Base-by-base conservation (phyloP, 2,113 vertebrate genomes). In the Microcebus ravelobensis region DNA sequence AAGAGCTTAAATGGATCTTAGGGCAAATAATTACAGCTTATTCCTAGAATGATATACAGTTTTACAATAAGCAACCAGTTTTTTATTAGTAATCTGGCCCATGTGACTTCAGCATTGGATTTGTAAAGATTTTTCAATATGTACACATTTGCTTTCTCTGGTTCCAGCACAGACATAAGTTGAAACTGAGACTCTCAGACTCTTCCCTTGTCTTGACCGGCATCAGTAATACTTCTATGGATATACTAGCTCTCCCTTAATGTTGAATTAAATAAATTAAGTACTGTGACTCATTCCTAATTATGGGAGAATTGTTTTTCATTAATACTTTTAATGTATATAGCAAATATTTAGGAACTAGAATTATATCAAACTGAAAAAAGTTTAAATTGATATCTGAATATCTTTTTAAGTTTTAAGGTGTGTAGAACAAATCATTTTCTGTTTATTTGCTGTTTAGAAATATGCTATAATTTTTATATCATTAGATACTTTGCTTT, bases 1-100 rank as follows among this genome's bases (percentile, higher is more conserved):
- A 88, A 84, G 20, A 71, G 70, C 57, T 79, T 39, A 21, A 39
- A 9, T 77, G 74, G 34, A 2, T 67, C 57, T 70, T 36, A 48
- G n/a, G 77, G 36, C 71, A 92, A 57, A 34, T 59, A 57, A 85
- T 82, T 74, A 48, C 14, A 87, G 81, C 42, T 96, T 93, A 29
- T 82, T 87, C 39, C 94, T 93, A 77, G 45, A 85, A 84, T 89
- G 67, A 95, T 71, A 67, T 89, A n/a, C 6, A 42, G 5, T 61
- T 74, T 97, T n/a, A 89, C 21, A 55, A 8, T 45, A 59, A 70
- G 36, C 59, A 70, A 18, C 25, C 45, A 57, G 10, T 59, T 86
- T 25, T 57, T 63, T 71, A 68, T 79, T 68, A 65, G 57, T 57
- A 42, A 39, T 95, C 48, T 79, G 7, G 45, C 63, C 25, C 23